Conservation (phyloP, 2,113 vertebrate genomes). For the Odontophorus gujanensis region DNA sequence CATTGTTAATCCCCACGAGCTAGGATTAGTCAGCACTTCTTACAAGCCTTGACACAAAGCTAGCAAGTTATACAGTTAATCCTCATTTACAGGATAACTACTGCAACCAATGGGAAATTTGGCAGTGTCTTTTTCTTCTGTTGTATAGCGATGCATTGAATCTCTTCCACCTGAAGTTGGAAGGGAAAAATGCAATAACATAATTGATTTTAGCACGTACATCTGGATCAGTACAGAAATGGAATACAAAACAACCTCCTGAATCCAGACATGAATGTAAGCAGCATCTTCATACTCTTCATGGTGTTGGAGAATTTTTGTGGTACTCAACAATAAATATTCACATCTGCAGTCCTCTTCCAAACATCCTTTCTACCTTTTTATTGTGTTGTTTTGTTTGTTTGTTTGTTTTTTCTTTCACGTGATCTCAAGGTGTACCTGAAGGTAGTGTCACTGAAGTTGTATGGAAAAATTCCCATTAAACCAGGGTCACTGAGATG, state of each 20-base stretch:
- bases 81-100: conserved; percentile 59
- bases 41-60: conserved; percentile 72
- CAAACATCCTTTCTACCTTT: not conserved
- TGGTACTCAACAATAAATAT: not conserved
- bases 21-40: conserved; percentile 71
- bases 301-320: not conserved
- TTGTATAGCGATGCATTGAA: conserved; percentile 26
- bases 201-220: conserved; percentile 35
- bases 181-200: not conserved
- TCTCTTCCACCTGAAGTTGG: conserved; percentile 24
- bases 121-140: not conserved
- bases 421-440: not conserved
- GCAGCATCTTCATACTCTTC: not conserved
- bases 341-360: not conserved
- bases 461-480: not conserved
- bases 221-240: conserved; percentile 40
- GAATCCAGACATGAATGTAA: not conserved
- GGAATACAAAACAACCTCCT: not conserved
- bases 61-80: conserved; percentile 71
- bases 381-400: not conserved
- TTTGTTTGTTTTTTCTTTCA: not conserved
- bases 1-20: conserved; percentile 69
- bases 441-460: not conserved
- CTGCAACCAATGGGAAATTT: conserved; percentile 66
- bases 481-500: accelerated